These are phyloP conservation scores for Caerostris extrusa DNA, from an alignment of 1,140 invertebrate genomes.

Conservation along the genomic window DNA sequence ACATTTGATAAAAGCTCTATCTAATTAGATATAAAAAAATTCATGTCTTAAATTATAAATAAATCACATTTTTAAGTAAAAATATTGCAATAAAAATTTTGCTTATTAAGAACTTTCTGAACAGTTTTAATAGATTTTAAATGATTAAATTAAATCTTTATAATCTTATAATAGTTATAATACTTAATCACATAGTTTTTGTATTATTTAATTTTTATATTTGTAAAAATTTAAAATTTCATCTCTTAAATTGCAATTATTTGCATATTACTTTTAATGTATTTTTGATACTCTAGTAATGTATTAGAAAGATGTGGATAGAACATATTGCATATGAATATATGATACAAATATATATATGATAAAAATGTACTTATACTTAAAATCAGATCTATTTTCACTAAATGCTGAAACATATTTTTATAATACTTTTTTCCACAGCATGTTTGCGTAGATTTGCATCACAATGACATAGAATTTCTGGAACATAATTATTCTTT, in stretches of 20 bases:
- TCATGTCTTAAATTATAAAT: background rate
- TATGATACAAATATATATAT: background rate
- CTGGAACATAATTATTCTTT: background rate
- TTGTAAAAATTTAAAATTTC: background rate
- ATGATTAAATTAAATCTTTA: background rate
- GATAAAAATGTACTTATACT: background rate
- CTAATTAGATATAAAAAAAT: background rate
- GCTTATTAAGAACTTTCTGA: background rate
- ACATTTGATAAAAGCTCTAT: constrained; percentile 28
- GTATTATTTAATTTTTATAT: background rate
- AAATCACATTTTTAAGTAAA: background rate
- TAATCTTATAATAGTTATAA: background rate
- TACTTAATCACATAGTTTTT: background rate
- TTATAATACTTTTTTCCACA: background rate
- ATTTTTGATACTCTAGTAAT: background rate
- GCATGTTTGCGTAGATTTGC: background rate
- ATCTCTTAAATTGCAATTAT: too few species aligned
- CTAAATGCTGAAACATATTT: background rate
- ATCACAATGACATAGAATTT: background rate
- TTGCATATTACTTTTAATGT: too few species aligned
- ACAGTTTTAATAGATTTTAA: background rate
- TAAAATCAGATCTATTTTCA: constrained; percentile 4
- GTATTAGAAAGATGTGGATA: background rate
- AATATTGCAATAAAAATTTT: background rate
- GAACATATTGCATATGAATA: background rate